These are phyloP conservation scores for Byasa hedistus DNA, from an alignment of 2,888 invertebrate genomes.

Conservation along the genomic window DNA sequence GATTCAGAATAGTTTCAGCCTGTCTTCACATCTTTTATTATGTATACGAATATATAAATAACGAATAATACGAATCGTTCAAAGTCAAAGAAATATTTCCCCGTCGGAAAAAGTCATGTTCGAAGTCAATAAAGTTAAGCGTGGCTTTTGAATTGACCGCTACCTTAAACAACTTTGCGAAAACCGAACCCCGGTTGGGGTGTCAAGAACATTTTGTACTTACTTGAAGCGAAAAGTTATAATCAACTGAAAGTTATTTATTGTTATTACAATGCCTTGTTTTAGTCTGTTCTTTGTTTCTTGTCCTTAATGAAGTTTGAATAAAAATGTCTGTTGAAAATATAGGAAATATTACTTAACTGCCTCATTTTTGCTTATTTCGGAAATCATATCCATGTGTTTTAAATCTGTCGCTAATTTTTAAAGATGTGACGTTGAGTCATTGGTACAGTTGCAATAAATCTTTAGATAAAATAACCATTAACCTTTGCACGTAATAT, in stretches of 20 bases:
- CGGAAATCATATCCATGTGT: too few species aligned
- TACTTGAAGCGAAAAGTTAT: background rate
- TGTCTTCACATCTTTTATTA: constrained; percentile 19
- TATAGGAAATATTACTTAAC: too few species aligned
- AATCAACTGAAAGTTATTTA: constrained; percentile 5
- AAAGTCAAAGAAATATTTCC: constrained; percentile 23
- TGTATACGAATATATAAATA: constrained; percentile 24
- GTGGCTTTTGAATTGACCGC: constrained; percentile 20
- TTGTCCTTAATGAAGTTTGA: constrained; percentile 5
- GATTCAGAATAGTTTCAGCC: constrained; percentile 11
- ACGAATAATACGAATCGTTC: constrained; percentile 15
- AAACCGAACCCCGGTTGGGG: constrained; percentile 8
- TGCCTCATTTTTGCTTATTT: too few species aligned
- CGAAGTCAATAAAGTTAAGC: constrained; percentile 13
- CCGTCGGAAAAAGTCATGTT: constrained; percentile 10
- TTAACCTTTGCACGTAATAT: constrained; percentile 19
- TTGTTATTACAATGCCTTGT: background rate
- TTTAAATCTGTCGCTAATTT: too few species aligned
- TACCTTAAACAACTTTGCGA: constrained; percentile 17
- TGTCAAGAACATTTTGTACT: constrained; percentile 8
- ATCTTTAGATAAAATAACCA: constrained; percentile 2
- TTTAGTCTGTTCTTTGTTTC: background rate
- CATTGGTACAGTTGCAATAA: too few species aligned
- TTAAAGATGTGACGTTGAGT: too few species aligned
- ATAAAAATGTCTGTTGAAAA: too few species aligned